Percentiles rank a stretch among this genome's conserved stretches.
Evolutionary conservation across 2,113 vertebrate genomes (phyloP).

Genomic region (Gymnorhina tibicen): DNA sequence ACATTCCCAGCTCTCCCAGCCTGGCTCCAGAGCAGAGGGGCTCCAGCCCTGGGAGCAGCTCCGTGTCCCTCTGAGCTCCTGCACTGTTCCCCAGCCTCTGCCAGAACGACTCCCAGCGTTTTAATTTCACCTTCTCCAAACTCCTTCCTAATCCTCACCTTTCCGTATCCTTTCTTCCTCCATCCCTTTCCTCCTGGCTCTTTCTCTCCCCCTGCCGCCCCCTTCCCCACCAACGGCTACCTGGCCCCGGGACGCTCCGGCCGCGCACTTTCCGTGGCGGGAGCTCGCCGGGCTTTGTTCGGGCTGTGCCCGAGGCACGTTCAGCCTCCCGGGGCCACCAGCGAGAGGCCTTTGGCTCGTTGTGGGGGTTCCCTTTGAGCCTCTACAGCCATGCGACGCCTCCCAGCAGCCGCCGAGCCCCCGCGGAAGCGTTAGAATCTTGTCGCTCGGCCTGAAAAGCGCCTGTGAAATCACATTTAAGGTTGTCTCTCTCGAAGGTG

Average conservation of each 20-base stretch:
- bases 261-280: not conserved
- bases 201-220: no score
- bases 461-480: conserved; percentile 24
- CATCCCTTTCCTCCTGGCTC: not conserved
- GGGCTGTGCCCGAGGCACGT: not conserved
- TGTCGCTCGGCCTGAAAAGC: not conserved
- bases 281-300: not conserved
- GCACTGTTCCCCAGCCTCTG: fast-evolving
- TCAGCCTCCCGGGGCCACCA: not conserved
- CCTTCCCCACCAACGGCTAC: fast-evolving
- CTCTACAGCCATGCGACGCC: not conserved
- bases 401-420: not conserved
- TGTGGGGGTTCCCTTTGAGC: not conserved
- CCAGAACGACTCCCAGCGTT: fast-evolving
- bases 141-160: not conserved
- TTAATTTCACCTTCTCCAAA: not conserved
- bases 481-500: conserved; percentile 1
- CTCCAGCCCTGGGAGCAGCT: not conserved
- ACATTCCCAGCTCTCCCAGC: not conserved
- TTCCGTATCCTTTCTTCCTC: not conserved
- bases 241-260: fast-evolving
- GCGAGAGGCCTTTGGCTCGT: not conserved
- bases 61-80: not conserved
- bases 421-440: not conserved
- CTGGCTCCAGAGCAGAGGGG: not conserved